Percentiles rank a stretch among this genome's conserved stretches.
Conservation (phyloP, 2,888 invertebrate species). For the Drosophila robusta region DNA sequence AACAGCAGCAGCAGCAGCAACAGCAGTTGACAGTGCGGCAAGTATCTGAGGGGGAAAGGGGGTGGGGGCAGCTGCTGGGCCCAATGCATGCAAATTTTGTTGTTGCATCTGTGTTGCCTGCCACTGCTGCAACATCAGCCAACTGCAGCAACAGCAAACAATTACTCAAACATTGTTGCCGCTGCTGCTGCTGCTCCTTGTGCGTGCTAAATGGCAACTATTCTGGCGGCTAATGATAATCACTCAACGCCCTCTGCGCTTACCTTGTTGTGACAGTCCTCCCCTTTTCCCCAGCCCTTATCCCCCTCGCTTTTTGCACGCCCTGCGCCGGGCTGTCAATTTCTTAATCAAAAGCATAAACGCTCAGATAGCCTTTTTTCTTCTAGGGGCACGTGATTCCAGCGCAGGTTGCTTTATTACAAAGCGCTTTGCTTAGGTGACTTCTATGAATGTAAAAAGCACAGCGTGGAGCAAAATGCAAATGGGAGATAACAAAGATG, state of each 20-base stretch:
- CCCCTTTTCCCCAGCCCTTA: neutral
- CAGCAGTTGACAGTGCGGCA: constrained; percentile 50
- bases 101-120: constrained; percentile 56
- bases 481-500: neutral
- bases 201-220: constrained; percentile 74
- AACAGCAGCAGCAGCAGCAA: neutral
- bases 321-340: constrained; percentile 30
- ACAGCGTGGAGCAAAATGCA: neutral
- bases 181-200: constrained; percentile 47
- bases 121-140: constrained; percentile 29
- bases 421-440: constrained; percentile 10
- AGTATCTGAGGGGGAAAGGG: neutral
- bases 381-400: constrained; percentile 32
- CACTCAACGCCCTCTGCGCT: constrained; percentile 58
- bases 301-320: neutral
- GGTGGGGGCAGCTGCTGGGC: neutral
- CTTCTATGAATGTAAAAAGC: neutral
- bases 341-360: constrained; percentile 53
- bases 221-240: constrained; percentile 76
- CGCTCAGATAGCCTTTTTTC: constrained; percentile 10
- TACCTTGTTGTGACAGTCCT: constrained; percentile 21
- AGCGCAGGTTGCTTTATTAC: constrained; percentile 37
- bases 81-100: constrained; percentile 68
- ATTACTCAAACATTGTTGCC: constrained; percentile 79
- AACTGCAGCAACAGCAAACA: constrained; percentile 68